These are phyloP conservation scores for Fratercula arctica DNA, from an alignment of 2,797 vertebrate genomes.

Conservation along the genomic window DNA sequence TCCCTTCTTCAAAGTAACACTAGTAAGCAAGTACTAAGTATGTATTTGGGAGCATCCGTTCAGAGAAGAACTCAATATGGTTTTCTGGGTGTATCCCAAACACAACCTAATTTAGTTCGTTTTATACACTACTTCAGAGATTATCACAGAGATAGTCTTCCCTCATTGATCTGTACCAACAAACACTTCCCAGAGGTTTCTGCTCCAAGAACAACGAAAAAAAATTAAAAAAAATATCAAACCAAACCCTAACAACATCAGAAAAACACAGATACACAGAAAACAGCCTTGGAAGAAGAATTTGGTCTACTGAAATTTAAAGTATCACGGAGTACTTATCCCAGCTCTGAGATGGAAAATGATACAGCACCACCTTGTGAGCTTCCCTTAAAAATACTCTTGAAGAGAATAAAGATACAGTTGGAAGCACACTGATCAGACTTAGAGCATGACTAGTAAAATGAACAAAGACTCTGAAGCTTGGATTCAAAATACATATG, in stretches of 20 bases:
- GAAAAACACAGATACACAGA: not conserved
- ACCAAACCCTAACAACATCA: not conserved
- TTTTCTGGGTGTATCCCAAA: not conserved
- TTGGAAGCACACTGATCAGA: not conserved
- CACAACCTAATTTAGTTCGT: not conserved
- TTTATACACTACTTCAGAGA: not conserved
- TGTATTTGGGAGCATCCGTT: not conserved
- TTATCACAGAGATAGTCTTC: not conserved
- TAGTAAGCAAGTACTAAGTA: not conserved
- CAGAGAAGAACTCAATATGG: not conserved
- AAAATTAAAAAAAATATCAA: not conserved
- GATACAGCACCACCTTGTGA: constrained; percentile 12
- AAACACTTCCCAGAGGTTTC: not conserved
- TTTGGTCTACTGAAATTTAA: not conserved
- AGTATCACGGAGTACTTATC: not conserved
- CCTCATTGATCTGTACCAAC: not conserved
- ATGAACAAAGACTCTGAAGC: not conserved
- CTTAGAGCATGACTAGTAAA: not conserved
- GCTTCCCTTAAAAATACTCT: not conserved
- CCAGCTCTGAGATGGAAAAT: not conserved
- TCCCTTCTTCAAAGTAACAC: not conserved
- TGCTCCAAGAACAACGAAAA: not conserved
- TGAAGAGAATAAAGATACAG: not conserved
- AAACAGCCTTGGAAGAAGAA: not conserved
- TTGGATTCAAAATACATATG: not conserved